Evolutionary conservation across 2,113 vertebrate genomes (phyloP).

Genomic region (Okapia johnstoni): DNA sequence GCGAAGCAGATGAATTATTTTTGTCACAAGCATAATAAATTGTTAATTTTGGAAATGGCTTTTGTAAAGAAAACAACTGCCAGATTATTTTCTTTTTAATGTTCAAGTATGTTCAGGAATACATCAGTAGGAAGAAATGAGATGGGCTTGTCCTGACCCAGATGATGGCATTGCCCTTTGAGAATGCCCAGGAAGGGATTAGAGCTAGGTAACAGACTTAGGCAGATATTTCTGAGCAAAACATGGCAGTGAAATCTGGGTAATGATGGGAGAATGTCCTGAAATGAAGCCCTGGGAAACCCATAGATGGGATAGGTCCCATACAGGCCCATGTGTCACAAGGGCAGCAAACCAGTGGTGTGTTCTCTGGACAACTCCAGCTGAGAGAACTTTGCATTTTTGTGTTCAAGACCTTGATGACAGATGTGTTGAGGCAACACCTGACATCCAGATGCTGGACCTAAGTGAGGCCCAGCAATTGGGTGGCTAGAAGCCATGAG

Average conservation of each 20-base stretch:
- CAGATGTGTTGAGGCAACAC: not conserved
- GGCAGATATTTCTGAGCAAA: not conserved
- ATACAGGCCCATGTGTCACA: not conserved
- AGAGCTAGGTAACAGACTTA: not conserved
- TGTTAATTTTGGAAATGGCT: conserved; percentile 58
- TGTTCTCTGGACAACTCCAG: not conserved
- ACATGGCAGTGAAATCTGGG: not conserved
- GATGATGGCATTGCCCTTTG: not conserved
- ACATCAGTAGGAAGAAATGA: not conserved
- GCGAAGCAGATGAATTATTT: conserved; percentile 53
- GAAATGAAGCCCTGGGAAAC: not conserved
- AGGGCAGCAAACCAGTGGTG: not conserved
- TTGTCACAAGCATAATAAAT: conserved; percentile 49
- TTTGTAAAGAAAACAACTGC: conserved; percentile 44
- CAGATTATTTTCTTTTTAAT: conserved; percentile 48
- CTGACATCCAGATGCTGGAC: not conserved
- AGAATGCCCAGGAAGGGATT: not conserved
- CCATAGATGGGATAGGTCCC: too few species aligned
- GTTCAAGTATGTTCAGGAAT: conserved; percentile 32
- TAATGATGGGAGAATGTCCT: not conserved
- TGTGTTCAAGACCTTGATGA: not conserved
- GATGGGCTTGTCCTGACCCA: not conserved
- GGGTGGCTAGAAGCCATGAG: not conserved
- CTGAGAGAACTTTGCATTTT: not conserved
- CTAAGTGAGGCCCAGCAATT: not conserved